phyloP scores from a whole-genome alignment of 2,888 invertebrate genomes.

The Andrena trimmerana region DNA sequence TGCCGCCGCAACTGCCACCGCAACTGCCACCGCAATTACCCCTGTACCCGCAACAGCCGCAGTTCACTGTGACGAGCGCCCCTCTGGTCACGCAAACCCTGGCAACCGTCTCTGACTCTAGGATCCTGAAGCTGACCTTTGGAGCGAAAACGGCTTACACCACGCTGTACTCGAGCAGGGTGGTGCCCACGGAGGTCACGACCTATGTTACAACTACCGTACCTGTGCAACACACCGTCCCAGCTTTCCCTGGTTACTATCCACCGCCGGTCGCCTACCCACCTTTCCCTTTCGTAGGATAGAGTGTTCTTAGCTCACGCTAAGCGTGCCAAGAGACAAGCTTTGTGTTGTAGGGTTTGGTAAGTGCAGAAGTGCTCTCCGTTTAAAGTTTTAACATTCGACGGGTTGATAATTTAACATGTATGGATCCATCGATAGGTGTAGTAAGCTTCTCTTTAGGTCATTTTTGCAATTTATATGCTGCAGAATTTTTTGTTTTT shows the following conservation, averaged over 20 bases:
- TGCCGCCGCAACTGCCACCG: constrained; percentile 73
- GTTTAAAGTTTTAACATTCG: too few species aligned
- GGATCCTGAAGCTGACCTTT: constrained; percentile 93
- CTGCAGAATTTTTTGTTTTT: too few species aligned
- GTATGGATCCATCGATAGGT: too few species aligned
- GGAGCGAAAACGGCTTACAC: constrained; percentile 96
- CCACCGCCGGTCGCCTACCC: constrained; percentile 90
- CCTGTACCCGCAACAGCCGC: constrained; percentile 88
- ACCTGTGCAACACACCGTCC: constrained; percentile 89
- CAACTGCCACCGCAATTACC: constrained; percentile 85
- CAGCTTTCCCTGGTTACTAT: constrained; percentile 91
- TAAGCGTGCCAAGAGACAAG: constrained; percentile 7
- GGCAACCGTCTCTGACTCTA: constrained; percentile 92
- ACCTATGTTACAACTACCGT: constrained; percentile 93
- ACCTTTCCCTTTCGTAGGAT: constrained; percentile 92
- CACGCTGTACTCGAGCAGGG: constrained; percentile 93
- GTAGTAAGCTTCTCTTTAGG: too few species aligned
- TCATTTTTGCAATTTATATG: too few species aligned
- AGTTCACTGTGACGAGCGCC: constrained; percentile 92
- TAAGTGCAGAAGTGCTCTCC: too few species aligned
- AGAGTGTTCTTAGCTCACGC: constrained; percentile 76
- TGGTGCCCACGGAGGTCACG: constrained; percentile 94
- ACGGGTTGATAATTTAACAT: too few species aligned
- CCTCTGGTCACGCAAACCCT: constrained; percentile 93
- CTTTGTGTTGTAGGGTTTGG: neutral